Percentiles rank a stretch among this genome's conserved stretches.
Evolutionary conservation across 2,797 vertebrate species (phyloP).

Genomic region (Leptodactylus fallax): DNA sequence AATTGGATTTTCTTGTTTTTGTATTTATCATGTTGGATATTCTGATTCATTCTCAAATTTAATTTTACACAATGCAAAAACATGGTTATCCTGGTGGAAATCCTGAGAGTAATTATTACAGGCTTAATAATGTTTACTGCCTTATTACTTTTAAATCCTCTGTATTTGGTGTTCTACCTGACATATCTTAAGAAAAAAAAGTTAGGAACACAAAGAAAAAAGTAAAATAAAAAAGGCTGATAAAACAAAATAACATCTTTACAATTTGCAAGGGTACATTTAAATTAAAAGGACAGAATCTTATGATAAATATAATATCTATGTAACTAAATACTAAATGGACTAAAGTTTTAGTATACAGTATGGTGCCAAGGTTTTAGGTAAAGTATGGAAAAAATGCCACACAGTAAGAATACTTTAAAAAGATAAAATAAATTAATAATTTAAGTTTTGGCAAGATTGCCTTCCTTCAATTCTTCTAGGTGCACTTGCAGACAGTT

Average conservation of each 20-base stretch:
- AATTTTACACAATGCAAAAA: slow-evolving; percentile 22
- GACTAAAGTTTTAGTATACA: not conserved
- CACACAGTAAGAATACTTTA: no score
- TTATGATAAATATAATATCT: no score
- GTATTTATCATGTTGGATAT: slow-evolving; percentile 15
- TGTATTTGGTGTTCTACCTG: slow-evolving; percentile 7
- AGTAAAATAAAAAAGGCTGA: not conserved
- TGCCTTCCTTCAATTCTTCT: no score
- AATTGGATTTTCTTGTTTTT: slow-evolving; percentile 31
- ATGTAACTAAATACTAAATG: not conserved
- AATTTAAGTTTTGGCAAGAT: no score
- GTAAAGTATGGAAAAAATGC: no score
- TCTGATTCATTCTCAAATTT: not conserved
- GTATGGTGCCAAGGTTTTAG: no score
- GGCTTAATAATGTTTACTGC: slow-evolving; percentile 32
- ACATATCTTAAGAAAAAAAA: not conserved
- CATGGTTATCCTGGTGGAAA: slow-evolving; percentile 11
- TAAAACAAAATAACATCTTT: not conserved
- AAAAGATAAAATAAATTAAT: no score
- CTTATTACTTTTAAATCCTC: slow-evolving; percentile 19
- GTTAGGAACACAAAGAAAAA: not conserved
- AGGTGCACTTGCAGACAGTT: no score
- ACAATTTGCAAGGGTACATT: not conserved
- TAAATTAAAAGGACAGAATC: not conserved
- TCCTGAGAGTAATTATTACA: slow-evolving; percentile 20